Conservation (phyloP, 2,797 vertebrate genomes). For the Hypotaenidia philippensis region DNA sequence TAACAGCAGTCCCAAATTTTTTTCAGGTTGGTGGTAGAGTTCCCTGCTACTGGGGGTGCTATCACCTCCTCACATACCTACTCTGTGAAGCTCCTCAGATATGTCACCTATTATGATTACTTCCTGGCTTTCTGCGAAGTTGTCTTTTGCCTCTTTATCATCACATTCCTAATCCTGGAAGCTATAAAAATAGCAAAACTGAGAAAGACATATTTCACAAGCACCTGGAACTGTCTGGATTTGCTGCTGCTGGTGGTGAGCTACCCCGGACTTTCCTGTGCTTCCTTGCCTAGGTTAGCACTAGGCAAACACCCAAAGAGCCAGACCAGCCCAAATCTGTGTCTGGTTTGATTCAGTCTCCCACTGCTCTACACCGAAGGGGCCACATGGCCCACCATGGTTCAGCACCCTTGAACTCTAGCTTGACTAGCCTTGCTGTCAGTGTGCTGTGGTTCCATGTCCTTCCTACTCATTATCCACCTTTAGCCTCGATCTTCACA, state of each 20-base stretch:
- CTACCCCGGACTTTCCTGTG: background rate
- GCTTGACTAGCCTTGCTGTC: background rate
- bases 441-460: background rate
- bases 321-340: background rate
- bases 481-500: background rate
- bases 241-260: constrained; percentile 71
- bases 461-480: accelerated
- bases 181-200: constrained; percentile 44
- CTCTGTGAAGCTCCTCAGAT: constrained; percentile 73
- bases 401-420: background rate
- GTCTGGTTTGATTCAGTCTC: background rate
- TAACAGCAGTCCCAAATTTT: background rate
- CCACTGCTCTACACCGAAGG: background rate
- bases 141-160: constrained; percentile 71
- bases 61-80: constrained; percentile 74
- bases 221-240: constrained; percentile 76
- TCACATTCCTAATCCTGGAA: constrained; percentile 63
- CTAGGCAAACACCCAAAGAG: background rate
- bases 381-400: background rate
- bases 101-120: constrained; percentile 58
- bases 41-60: constrained; percentile 72
- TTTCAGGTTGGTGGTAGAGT: constrained; percentile 79
- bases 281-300: background rate
- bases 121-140: constrained; percentile 77
- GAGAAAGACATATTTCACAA: constrained; percentile 68